phyloP scores from a whole-genome alignment of 2,797 vertebrate genomes.

The Anabas testudineus region DNA sequence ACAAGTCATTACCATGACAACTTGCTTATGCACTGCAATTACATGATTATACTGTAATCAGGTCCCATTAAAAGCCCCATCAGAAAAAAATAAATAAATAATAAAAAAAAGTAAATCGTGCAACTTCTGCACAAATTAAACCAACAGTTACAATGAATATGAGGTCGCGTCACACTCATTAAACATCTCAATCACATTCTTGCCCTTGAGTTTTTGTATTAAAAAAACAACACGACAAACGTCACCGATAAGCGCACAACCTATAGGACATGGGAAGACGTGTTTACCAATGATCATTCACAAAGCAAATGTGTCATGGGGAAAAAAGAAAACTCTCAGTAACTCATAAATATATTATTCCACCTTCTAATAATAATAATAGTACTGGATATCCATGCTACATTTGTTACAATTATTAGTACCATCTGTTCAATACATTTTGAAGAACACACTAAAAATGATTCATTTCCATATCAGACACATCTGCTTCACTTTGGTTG shows the following conservation, averaged over 20 bases:
- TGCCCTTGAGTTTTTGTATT: slow-evolving; percentile 28
- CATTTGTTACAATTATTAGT: slow-evolving; percentile 54
- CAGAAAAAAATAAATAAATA: slow-evolving; percentile 36
- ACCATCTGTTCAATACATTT: slow-evolving; percentile 63
- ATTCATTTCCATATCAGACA: slow-evolving; percentile 69
- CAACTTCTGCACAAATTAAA: slow-evolving; percentile 56
- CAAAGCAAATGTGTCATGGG: slow-evolving; percentile 41
- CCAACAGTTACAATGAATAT: slow-evolving; percentile 33
- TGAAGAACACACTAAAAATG: slow-evolving; percentile 65
- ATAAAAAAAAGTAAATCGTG: slow-evolving; percentile 7
- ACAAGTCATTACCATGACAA: slow-evolving; percentile 42
- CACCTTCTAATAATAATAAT: slow-evolving; percentile 27
- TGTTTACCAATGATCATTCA: slow-evolving; percentile 41
- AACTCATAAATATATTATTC: slow-evolving; percentile 43
- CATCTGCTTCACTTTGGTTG: slow-evolving; percentile 74
- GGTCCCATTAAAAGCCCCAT: slow-evolving; percentile 67
- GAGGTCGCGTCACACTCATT: slow-evolving; percentile 26
- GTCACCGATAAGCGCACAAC: slow-evolving; percentile 8
- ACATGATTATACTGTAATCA: slow-evolving; percentile 36
- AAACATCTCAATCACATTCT: slow-evolving; percentile 50
- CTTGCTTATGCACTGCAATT: slow-evolving; percentile 50
- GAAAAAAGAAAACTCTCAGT: slow-evolving; percentile 18
- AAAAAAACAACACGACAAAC: slow-evolving; percentile 39
- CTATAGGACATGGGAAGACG: slow-evolving; percentile 37
- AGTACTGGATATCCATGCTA: slow-evolving; percentile 54